Percentiles rank a stretch among this genome's conserved stretches.
Evolutionary conservation across 1,140 invertebrate genomes (phyloP).

Genomic region (Procambarus clarkii): DNA sequence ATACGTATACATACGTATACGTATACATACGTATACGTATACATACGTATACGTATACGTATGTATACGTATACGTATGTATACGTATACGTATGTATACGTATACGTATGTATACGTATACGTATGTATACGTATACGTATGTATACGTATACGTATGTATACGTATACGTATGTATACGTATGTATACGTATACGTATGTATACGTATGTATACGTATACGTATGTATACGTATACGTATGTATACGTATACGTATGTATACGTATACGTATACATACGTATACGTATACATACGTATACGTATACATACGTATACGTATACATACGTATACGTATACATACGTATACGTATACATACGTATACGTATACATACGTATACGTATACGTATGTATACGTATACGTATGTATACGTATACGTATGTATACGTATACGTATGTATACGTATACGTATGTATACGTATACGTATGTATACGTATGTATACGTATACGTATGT

Average conservation of each 20-base stretch:
- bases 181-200: no score
- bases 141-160: not conserved
- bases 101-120: not conserved
- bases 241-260: no score
- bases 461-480: not conserved
- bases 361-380: no score
- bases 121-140: not conserved
- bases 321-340: not conserved
- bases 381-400: no score
- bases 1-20: no score
- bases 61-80: not conserved
- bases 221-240: no score
- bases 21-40: not conserved
- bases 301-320: not conserved
- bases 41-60: not conserved
- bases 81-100: not conserved
- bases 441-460: not conserved
- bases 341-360: no score
- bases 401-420: no score
- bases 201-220: no score
- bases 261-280: no score
- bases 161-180: not conserved
- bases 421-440: no score
- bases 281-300: not conserved
- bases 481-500: slow-evolving; percentile 8